Conservation (phyloP, 64 coral and sea anemone species). For the Actinia equina region DNA sequence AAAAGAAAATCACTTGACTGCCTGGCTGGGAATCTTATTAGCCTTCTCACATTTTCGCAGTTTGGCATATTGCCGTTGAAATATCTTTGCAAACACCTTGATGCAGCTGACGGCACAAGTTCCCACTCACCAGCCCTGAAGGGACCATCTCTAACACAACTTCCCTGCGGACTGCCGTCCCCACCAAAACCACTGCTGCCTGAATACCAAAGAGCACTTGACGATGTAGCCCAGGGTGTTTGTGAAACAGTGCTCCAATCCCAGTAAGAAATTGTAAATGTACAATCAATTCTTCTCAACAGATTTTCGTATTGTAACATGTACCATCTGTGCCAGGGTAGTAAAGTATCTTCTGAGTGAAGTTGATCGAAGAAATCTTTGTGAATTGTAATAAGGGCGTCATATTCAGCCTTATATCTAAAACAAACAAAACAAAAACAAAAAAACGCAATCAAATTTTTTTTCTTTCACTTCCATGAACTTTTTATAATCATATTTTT, state of each 20-base stretch:
- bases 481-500: background rate
- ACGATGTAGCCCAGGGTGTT: background rate
- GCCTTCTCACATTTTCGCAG: background rate
- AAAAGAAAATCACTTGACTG: background rate
- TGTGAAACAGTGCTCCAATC: conserved; percentile 45
- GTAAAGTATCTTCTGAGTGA: background rate
- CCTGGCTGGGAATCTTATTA: background rate
- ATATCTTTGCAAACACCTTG: conserved; percentile 20
- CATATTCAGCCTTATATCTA: background rate
- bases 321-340: conserved; percentile 69
- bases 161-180: background rate
- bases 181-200: conserved; percentile 40
- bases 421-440: background rate
- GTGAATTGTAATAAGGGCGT: background rate
- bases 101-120: background rate
- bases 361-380: background rate
- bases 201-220: conserved; percentile 27
- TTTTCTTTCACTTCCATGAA: background rate
- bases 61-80: conserved; percentile 17
- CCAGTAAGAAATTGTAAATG: conserved; percentile 59
- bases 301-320: conserved; percentile 59
- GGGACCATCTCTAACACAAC: conserved; percentile 43
- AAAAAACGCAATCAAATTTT: background rate
- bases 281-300: conserved; percentile 40
- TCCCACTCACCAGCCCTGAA: conserved; percentile 30